Evolutionary conservation across 2,888 invertebrate genomes (phyloP).

Genomic region (Drosophila barbarae): DNA sequence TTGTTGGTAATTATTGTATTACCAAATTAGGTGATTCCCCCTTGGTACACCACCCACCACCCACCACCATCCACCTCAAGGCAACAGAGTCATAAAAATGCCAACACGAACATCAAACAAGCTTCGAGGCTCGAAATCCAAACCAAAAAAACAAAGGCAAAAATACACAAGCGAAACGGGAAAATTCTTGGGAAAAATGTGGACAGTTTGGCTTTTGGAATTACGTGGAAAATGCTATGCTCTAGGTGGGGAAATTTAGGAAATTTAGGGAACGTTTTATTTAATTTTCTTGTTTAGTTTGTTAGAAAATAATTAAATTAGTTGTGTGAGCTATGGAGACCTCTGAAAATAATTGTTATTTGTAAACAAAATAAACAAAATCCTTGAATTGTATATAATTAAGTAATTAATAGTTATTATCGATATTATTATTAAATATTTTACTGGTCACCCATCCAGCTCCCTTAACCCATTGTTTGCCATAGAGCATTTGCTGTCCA

Average conservation of each 20-base stretch:
- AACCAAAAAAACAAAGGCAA: constrained; percentile 8
- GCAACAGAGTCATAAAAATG: constrained; percentile 41
- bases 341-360: background rate
- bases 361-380: background rate
- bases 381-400: background rate
- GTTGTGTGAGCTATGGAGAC: background rate
- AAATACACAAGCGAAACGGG: background rate
- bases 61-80: constrained; percentile 29
- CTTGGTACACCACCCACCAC: background rate
- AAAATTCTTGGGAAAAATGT: constrained; percentile 1
- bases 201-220: background rate
- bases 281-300: no score
- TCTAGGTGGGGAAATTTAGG: background rate
- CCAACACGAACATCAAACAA: constrained; percentile 36
- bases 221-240: background rate
- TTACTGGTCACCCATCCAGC: background rate
- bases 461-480: background rate
- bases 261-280: background rate
- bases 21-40: constrained; percentile 43
- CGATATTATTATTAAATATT: background rate
- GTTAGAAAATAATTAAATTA: background rate
- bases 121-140: constrained; percentile 12
- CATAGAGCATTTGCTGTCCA: constrained; percentile 6
- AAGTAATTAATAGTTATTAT: background rate
- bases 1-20: constrained; percentile 40